Conservation (phyloP, 2,888 invertebrate genomes). For the Apotomis capreana region DNA sequence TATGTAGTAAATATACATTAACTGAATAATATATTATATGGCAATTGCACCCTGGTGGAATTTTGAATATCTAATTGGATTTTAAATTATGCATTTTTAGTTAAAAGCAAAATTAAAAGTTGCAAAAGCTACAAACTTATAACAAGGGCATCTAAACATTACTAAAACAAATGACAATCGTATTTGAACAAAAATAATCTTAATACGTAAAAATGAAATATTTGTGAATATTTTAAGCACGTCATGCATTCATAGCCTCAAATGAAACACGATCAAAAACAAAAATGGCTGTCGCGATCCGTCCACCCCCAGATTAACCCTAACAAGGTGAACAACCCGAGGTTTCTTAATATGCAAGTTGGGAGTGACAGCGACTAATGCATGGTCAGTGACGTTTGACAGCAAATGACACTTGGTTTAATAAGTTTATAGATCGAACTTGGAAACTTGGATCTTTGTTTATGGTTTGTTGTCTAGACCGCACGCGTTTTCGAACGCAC, state of each 20-base stretch:
- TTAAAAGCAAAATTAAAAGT: background rate
- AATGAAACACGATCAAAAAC: slow-evolving; percentile 47
- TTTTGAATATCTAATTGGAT: slow-evolving; percentile 18
- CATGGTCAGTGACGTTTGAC: slow-evolving; percentile 22
- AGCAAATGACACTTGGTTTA: slow-evolving; percentile 14
- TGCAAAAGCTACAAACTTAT: background rate
- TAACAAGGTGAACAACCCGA: slow-evolving; percentile 77
- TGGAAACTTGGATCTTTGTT: slow-evolving; percentile 3
- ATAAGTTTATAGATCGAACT: slow-evolving; percentile 17
- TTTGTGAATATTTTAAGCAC: background rate
- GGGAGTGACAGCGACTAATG: slow-evolving; percentile 31
- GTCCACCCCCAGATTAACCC: slow-evolving; percentile 62
- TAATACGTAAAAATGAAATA: too few species aligned
- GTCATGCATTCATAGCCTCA: slow-evolving; percentile 37
- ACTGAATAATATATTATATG: slow-evolving; percentile 68
- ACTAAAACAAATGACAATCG: background rate
- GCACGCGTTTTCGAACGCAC: slow-evolving; percentile 11
- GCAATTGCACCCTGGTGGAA: slow-evolving; percentile 61
- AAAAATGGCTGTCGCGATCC: slow-evolving; percentile 51
- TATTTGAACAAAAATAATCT: too few species aligned
- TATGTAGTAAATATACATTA: slow-evolving; percentile 65
- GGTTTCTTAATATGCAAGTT: slow-evolving; percentile 46
- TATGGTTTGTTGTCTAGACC: background rate
- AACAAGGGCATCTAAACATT: background rate
- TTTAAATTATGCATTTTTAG: slow-evolving; percentile 20